Percentiles rank a stretch among this genome's conserved stretches.
phyloP scores from a whole-genome alignment of 1,140 invertebrate species.

The Triops longicaudatus region DNA sequence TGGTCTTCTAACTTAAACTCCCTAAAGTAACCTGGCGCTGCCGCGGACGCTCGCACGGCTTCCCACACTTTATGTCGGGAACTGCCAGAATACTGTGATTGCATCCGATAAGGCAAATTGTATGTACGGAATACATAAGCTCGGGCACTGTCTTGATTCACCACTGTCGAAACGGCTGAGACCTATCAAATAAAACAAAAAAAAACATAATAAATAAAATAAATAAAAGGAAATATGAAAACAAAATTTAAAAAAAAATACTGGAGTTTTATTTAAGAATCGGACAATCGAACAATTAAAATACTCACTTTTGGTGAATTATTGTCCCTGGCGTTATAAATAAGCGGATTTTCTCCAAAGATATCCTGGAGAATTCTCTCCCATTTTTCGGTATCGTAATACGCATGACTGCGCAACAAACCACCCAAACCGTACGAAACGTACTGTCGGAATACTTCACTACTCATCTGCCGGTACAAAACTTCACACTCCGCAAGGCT shows the following conservation, averaged over 20 bases:
- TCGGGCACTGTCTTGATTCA: constrained; percentile 66
- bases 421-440: constrained; percentile 62
- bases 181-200: constrained; percentile 46
- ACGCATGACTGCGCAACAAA: constrained; percentile 76
- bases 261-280: constrained; percentile 22
- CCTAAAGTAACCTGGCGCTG: constrained; percentile 87
- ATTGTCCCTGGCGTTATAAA: constrained; percentile 52
- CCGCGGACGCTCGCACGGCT: constrained; percentile 79
- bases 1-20: constrained; percentile 66
- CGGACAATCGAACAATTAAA: background rate
- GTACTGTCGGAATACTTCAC: constrained; percentile 61
- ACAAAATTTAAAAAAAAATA: too few relatives aligned
- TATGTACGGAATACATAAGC: constrained; percentile 90
- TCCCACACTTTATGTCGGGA: constrained; percentile 71
- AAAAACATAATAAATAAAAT: constrained; percentile 19
- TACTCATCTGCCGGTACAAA: constrained; percentile 60
- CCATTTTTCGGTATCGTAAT: constrained; percentile 81
- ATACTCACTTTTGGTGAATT: constrained; percentile 53
- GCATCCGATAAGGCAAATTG: constrained; percentile 59
- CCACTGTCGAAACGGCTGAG: constrained; percentile 66
- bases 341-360: constrained; percentile 48
- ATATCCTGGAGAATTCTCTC: constrained; percentile 64
- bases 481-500: constrained; percentile 53
- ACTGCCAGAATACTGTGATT: constrained; percentile 70
- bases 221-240: too few relatives aligned